Evolutionary conservation across 2,113 vertebrate genomes (phyloP).

Genomic region (Budorcas taxicolor): DNA sequence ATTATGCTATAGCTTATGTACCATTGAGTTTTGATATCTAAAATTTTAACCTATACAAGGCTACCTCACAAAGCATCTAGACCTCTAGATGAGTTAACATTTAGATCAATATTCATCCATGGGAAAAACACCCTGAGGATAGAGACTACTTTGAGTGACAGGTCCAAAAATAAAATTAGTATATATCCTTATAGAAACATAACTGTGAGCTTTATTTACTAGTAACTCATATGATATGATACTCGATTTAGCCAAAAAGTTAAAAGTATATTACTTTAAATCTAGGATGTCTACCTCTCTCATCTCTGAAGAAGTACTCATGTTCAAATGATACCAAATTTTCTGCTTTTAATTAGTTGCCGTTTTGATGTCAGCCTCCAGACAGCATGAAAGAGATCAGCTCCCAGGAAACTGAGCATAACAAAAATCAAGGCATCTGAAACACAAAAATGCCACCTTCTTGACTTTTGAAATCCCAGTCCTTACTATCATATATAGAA

Average conservation of each 20-base stretch:
- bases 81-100: slow-evolving; percentile 15
- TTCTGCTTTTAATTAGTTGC: slow-evolving; percentile 77
- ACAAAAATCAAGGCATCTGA: slow-evolving; percentile 60
- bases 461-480: slow-evolving; percentile 59
- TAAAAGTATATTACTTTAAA: slow-evolving; percentile 66
- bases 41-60: not conserved
- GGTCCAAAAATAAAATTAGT: slow-evolving; percentile 38
- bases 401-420: slow-evolving; percentile 10
- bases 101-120: not conserved
- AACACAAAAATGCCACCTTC: slow-evolving; percentile 27
- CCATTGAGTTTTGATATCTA: not conserved
- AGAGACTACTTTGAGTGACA: slow-evolving; percentile 15
- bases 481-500: slow-evolving; percentile 27
- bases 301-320: slow-evolving; percentile 62
- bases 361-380: slow-evolving; percentile 73
- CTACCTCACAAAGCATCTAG: too few relatives aligned
- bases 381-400: slow-evolving; percentile 66
- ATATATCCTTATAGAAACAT: slow-evolving; percentile 1
- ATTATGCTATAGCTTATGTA: not conserved
- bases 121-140: not conserved
- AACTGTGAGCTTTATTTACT: slow-evolving; percentile 34
- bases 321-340: slow-evolving; percentile 70
- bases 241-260: slow-evolving; percentile 54
- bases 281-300: slow-evolving; percentile 39
- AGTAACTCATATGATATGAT: not conserved